Evolutionary conservation across 2,113 vertebrate genomes (phyloP), one percentile per base, ranked within the genome.

Genomic region (Podarcis cretensis): DNA sequence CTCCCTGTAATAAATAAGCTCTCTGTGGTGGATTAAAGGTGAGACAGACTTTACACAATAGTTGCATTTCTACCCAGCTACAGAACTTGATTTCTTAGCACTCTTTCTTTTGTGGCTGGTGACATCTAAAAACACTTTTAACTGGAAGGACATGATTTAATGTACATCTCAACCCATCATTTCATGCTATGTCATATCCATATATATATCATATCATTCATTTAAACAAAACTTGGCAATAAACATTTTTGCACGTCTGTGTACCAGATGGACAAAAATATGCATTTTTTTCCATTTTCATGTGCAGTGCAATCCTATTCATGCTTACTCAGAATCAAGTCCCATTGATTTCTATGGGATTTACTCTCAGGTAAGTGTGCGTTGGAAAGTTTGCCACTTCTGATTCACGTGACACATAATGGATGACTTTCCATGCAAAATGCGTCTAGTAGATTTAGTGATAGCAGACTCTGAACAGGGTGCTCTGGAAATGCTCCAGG

Each of bases 1-100:
- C n/a, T 63, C 68, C 81, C 86, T 94, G 87, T 86, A 89, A 57
- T 90, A 90, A 86, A 88, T 87, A 76, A 91, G 54, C 81, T 93
- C 74, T 90, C 88, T 85, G 75, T 81, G 87, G 85, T 90, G 86
- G 91, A 90, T 7, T 94, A 78, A 40, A 87, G 87, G 89, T 90
- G 86, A 85, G 86, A 35, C 89, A 81, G 87, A 12, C 92, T 93
- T 94, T 87, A 83, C 85, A 93, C 81, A 90, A 78, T 92, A 87
- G 1, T 92, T 94, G n/a, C 37, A 18, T 90, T 91, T 87, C 59
- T 68, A 84, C 75, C 40, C 48, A 89, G 37, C 23, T 87, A 76
- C 89, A 88, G 82, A 37, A 54, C 92, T 92, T 93, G 85, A 85
- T 87, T n/a, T 91, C 43, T 90, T 82, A 90, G 84, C 5, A 87